phyloP scores from a whole-genome alignment of 2,797 vertebrate genomes.

The Sebastes oblongus region DNA sequence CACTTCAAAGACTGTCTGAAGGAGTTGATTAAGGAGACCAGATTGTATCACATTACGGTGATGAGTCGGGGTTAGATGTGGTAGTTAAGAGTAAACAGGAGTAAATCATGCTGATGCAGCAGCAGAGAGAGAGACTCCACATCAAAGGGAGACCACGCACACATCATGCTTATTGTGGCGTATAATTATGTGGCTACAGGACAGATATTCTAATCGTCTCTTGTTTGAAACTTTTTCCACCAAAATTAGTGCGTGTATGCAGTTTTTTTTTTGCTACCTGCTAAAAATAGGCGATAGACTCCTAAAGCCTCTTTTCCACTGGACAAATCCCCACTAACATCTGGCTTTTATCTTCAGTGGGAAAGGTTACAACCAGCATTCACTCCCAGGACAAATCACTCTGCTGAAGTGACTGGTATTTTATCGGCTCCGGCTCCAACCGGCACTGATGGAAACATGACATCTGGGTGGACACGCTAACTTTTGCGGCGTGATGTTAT shows the following conservation, averaged over 20 bases:
- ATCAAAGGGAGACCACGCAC: conserved; percentile 49
- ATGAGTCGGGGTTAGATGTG: conserved; percentile 48
- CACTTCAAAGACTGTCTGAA: conserved; percentile 46
- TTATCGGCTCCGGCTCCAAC: not conserved
- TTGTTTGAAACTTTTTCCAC: conserved; percentile 35
- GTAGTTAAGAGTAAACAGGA: conserved; percentile 48
- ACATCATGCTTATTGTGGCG: conserved; percentile 25
- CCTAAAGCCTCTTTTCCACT: not conserved
- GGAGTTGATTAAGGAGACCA: conserved; percentile 60
- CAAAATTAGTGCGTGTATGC: not conserved
- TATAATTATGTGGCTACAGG: conserved; percentile 41
- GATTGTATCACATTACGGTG: conserved; percentile 60
- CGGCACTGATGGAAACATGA: not conserved
- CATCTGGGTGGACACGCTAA: not conserved
- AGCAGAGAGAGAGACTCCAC: conserved; percentile 26
- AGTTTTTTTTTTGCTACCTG: not conserved
- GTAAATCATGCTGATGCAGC: conserved; percentile 64
- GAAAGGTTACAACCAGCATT: not conserved
- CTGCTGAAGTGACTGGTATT: not conserved
- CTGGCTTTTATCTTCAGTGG: not conserved
- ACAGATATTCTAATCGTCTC: conserved; percentile 38
- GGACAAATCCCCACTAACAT: too few species aligned
- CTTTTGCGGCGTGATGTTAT: too few species aligned
- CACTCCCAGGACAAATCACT: not conserved
- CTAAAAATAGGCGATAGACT: not conserved